Conservation (phyloP, 2,797 vertebrate species). For the Diplodus sargus region DNA sequence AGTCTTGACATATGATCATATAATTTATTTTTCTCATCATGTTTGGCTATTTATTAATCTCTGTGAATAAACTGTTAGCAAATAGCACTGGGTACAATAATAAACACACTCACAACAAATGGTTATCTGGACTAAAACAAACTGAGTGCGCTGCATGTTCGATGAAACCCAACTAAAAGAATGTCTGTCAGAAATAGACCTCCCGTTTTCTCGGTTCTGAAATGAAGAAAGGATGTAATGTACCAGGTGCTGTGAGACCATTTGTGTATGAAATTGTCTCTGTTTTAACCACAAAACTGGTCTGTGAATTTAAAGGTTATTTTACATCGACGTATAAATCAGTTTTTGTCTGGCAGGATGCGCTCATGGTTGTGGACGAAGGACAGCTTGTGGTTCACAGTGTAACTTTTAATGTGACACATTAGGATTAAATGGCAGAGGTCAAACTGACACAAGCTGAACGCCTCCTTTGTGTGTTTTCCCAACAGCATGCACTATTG, state of each 20-base stretch:
- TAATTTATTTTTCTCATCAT: slow-evolving; percentile 13
- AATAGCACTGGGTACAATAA: neutral
- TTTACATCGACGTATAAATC: too few relatives aligned
- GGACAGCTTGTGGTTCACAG: neutral
- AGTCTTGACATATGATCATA: neutral
- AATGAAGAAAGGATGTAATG: neutral
- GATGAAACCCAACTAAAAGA: too few relatives aligned
- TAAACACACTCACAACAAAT: neutral
- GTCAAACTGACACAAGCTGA: neutral
- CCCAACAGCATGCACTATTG: too few relatives aligned
- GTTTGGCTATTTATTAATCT: neutral
- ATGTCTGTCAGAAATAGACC: neutral
- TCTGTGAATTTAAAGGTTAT: too few relatives aligned
- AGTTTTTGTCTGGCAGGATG: too few relatives aligned
- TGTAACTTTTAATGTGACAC: neutral
- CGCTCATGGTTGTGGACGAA: too few relatives aligned
- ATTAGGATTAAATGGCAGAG: neutral
- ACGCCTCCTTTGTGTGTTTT: too few relatives aligned
- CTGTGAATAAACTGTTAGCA: slow-evolving; percentile 4
- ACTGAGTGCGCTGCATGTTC: too few relatives aligned
- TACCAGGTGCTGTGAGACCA: neutral
- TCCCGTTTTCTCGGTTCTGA: neutral
- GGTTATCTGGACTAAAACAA: neutral
- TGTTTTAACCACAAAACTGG: too few relatives aligned
- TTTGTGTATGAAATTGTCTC: neutral